Base-by-base conservation (phyloP, 2,888 invertebrate species). In the Polymixis flavicincta region DNA sequence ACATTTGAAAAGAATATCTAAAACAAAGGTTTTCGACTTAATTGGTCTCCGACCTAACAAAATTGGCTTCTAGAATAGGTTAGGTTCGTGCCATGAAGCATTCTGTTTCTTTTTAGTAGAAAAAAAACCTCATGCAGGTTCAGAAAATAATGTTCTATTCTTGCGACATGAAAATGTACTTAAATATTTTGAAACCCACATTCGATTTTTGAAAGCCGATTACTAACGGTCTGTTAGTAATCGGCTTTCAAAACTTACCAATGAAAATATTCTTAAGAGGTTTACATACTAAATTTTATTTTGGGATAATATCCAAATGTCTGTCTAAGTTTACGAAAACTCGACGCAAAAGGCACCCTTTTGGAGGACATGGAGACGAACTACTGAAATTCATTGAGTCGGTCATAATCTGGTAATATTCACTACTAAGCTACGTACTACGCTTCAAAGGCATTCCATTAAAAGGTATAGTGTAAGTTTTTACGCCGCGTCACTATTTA, bases 341-440 rank as follows among this genome's bases (percentile, higher is more conserved):
- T 70, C 14, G 32, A 13, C 50, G 32, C 50, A 32, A 80, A 74
- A 61, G 42, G 63, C 48, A 45, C 22, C 66, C 57, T 66, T 71
- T 82, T 65, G 42, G 13, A 45, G 42, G 11, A 45, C 32, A 66
- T 22, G 14, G 6, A 50, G 59, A 32, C 48, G 3, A 37, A 78
- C 66, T 73, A 65, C 67, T 69, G 22, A 83, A 69, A 78, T 69
- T 83, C 80, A 80, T 73, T 78, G 80, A 25, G 50, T 57, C 57
- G 84, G 13, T 32, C 14, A 78, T 69, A 83, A 83, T 83, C 13
- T 48, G 60, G 25, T 65, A 59, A 32, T 50, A 55, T 71, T 63
- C 32, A 71, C 78, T 71, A 78, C 42, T 71, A 11, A 55, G 50
- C n/a, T 32, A 42, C 52, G 14, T 14, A 25, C 54, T 50, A 48